Base-by-base conservation (phyloP, 2,888 invertebrate species). In the Thereva nobilitata region DNA sequence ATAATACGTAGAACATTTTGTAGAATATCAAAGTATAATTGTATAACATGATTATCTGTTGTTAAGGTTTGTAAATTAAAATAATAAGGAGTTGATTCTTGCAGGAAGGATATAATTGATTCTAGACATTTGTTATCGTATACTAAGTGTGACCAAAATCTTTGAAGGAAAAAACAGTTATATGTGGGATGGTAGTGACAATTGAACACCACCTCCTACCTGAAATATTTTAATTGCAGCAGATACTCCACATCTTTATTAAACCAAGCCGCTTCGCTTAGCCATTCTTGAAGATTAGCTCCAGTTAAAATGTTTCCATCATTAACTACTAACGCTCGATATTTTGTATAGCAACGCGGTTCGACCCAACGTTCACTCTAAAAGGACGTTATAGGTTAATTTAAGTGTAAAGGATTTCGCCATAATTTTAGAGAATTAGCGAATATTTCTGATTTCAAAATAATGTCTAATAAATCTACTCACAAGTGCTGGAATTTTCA, bases 101-200 rank as follows among this genome's bases (percentile, higher is more conserved):
- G 88, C 3, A 94, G 82, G 77, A 91, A 93, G 1, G 89, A 88
- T 50, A 88, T 85, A 47, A 93, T 75, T 3, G 85, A 82, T 59
- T 85, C 84, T 77, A 89, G 85, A 65, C 90, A 86, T 0, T 83
- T 81, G 0, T 84, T 82, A 72, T 91, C 87, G 76, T 86, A 86
- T 0, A 91, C 78, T 68, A 90, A 80, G 76, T 88, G 85, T 40
- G 89, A 89, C 90, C 90, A 90, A 77, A 90, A 90, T 75, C 89
- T 89, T 72, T 2, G 76, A 77, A 65, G 70, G 70, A 45, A 64
- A 66, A 49, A 56, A 10, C 34, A 2, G 12, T 57, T 37, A n/a
- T 44, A 41, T 52, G 5, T 23, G 49, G 1, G 6, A 10, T 49
- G 9, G 37, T 53, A n/a, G 7, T n/a, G 37, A 7, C 7, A 53